These are phyloP conservation scores for Nothobranchius furzeri DNA, from an alignment of 2,113 vertebrate species.

Conservation along the genomic window DNA sequence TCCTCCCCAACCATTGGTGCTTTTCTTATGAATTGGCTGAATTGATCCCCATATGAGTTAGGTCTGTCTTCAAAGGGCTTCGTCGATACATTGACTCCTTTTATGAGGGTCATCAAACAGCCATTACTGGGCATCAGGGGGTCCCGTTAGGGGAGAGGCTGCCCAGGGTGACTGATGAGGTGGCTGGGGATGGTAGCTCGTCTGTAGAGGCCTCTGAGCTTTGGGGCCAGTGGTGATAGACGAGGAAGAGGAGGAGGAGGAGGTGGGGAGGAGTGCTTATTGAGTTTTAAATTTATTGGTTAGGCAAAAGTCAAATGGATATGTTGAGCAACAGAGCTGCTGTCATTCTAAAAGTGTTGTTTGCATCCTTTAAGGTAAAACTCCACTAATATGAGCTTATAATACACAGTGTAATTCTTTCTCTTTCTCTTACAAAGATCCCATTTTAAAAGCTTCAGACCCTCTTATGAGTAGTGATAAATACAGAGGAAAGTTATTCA, in stretches of 20 bases:
- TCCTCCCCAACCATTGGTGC: conserved; percentile 26
- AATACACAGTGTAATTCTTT: neutral
- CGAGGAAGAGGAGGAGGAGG: neutral
- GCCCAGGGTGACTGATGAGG: conserved; percentile 88
- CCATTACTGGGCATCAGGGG: conserved; percentile 88
- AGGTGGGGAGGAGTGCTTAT: conserved; percentile 40
- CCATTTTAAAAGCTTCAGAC: too few relatives aligned
- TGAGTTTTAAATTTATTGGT: conserved; percentile 67
- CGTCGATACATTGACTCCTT: conserved; percentile 96
- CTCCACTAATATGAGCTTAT: neutral
- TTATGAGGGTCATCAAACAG: conserved; percentile 96
- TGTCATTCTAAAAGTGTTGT: neutral
- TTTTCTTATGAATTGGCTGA: conserved; percentile 85
- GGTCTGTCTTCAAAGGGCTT: conserved; percentile 83
- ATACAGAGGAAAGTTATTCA: too few relatives aligned
- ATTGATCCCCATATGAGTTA: conserved; percentile 89
- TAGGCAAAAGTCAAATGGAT: conserved; percentile 57
- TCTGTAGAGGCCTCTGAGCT: conserved; percentile 53
- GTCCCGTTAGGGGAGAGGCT: conserved; percentile 83
- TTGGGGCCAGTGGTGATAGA: conserved; percentile 31
- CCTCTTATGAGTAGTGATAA: too few relatives aligned
- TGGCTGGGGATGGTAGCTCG: conserved; percentile 66
- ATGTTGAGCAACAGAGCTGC: conserved; percentile 30
- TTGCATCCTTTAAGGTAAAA: conserved; percentile 3
- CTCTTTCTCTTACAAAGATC: too few relatives aligned